Evolutionary conservation across 1,140 invertebrate species (phyloP).

Genomic region (Achroia grisella): DNA sequence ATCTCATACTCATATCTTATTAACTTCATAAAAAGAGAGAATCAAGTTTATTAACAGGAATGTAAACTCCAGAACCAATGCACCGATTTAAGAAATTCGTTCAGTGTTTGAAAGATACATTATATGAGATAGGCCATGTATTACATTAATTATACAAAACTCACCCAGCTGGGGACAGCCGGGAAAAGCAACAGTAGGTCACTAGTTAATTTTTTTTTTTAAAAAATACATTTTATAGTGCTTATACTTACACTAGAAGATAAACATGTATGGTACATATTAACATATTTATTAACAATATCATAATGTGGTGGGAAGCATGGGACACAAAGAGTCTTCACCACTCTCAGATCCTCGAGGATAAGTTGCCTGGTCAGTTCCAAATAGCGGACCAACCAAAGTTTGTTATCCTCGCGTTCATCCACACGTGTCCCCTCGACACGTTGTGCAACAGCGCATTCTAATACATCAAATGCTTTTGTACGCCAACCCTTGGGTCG

Average conservation of each 20-base stretch:
- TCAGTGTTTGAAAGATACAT: too few species aligned
- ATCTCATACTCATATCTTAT: too few species aligned
- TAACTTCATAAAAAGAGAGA: too few species aligned
- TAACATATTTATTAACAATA: slow-evolving; percentile 92
- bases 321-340: slow-evolving; percentile 93
- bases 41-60: too few species aligned
- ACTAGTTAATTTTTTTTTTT: too few species aligned
- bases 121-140: too few species aligned
- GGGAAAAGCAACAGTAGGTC: too few species aligned
- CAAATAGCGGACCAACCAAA: slow-evolving; percentile 92
- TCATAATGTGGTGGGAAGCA: slow-evolving; percentile 98
- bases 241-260: slow-evolving; percentile 86
- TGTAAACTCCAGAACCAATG: too few species aligned
- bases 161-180: too few species aligned
- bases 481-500: slow-evolving; percentile 94
- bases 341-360: slow-evolving; percentile 92
- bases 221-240: too few species aligned
- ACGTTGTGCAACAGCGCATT: slow-evolving; percentile 87
- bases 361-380: slow-evolving; percentile 90
- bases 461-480: slow-evolving; percentile 88
- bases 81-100: too few species aligned
- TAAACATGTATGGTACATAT: slow-evolving; percentile 94
- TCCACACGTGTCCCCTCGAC: slow-evolving; percentile 95
- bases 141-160: too few species aligned
- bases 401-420: slow-evolving; percentile 91